These are phyloP conservation scores for Crocuta crocuta DNA, from an alignment of 2,113 vertebrate genomes.

Conservation along the genomic window DNA sequence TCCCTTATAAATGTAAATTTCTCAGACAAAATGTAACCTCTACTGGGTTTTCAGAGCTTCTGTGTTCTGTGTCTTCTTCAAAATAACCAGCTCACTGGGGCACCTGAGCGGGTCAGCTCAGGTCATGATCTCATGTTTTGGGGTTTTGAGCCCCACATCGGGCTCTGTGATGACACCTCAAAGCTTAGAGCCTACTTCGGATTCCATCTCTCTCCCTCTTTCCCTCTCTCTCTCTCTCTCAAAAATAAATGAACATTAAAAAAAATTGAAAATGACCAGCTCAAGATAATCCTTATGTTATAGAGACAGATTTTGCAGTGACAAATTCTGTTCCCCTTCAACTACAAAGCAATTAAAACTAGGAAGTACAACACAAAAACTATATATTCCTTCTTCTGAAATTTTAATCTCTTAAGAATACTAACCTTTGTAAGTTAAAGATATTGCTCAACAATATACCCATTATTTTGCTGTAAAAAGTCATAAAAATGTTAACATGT, in stretches of 20 bases:
- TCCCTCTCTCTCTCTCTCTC: no score
- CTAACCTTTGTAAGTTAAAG: not conserved
- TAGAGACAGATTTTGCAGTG: not conserved
- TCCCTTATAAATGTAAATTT: not conserved
- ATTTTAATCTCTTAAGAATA: not conserved
- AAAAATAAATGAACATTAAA: no score
- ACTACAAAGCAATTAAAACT: not conserved
- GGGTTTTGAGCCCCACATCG: no score
- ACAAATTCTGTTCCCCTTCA: not conserved
- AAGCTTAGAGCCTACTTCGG: no score
- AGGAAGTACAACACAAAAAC: not conserved
- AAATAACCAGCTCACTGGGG: not conserved
- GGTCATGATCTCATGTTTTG: no score
- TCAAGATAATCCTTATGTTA: not conserved
- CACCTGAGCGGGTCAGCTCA: no score
- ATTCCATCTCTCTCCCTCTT: no score
- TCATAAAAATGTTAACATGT: not conserved
- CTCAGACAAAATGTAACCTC: not conserved
- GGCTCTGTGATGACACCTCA: no score
- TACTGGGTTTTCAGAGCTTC: not conserved
- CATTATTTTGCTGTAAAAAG: not conserved
- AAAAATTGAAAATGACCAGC: not conserved
- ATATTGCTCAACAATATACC: not conserved
- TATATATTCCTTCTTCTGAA: not conserved
- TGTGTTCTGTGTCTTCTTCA: not conserved